Evolutionary conservation across 92 coral and sea anemone genomes (phyloP).

Genomic region (Phenganax subtilis): DNA sequence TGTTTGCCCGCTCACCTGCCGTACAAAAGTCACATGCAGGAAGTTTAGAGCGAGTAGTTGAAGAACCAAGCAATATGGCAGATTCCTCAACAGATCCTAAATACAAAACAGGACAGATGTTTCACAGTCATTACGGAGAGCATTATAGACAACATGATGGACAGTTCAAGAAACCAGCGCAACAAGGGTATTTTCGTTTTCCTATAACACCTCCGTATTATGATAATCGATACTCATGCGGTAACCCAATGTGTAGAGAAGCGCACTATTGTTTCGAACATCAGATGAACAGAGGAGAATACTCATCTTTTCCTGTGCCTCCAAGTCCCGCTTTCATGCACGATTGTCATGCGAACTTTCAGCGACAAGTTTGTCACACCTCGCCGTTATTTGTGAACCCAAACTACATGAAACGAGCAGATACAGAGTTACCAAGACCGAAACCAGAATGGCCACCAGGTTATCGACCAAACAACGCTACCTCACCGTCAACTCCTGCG

Average conservation of each 20-base stretch:
- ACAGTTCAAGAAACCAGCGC: slow-evolving; percentile 37
- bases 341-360: slow-evolving; percentile 25
- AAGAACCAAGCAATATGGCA: slow-evolving; percentile 36
- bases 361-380: slow-evolving; percentile 10
- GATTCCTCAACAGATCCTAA: slow-evolving; percentile 38
- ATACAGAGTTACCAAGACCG: slow-evolving; percentile 82
- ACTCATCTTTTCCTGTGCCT: slow-evolving; percentile 29
- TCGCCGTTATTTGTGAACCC: slow-evolving; percentile 38
- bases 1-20: slow-evolving; percentile 23
- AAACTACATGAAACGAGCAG: slow-evolving; percentile 38
- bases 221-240: slow-evolving; percentile 36
- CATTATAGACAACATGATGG: slow-evolving; percentile 25
- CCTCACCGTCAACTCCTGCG: slow-evolving; percentile 67
- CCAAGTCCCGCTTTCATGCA: slow-evolving; percentile 25
- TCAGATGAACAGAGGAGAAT: slow-evolving; percentile 26
- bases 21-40: slow-evolving; percentile 17
- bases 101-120: slow-evolving; percentile 14
- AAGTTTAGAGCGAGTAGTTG: slow-evolving; percentile 35
- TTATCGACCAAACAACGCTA: slow-evolving; percentile 54
- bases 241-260: slow-evolving; percentile 34
- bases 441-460: slow-evolving; percentile 92
- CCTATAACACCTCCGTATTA: slow-evolving; percentile 37
- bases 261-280: slow-evolving; percentile 37
- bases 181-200: slow-evolving; percentile 32
- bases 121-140: slow-evolving; percentile 10